Percentiles rank a stretch among this genome's conserved stretches.
Evolutionary conservation across 2,113 vertebrate species (phyloP).

Genomic region (Gymnorhina tibicen): DNA sequence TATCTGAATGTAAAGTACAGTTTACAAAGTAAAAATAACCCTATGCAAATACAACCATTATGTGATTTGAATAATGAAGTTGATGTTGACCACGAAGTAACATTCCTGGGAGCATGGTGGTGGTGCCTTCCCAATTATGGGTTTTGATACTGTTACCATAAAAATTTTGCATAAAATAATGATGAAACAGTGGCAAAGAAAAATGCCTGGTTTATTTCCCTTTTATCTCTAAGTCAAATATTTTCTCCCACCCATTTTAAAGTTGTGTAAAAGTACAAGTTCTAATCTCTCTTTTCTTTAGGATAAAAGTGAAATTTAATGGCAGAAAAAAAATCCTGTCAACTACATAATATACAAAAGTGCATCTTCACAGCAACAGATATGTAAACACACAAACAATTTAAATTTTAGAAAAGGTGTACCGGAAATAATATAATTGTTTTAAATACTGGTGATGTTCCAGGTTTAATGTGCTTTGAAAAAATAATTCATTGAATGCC

Average conservation of each 20-base stretch:
- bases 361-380: neutral
- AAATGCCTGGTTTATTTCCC: neutral
- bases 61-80: neutral
- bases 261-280: neutral
- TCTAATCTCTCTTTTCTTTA: neutral
- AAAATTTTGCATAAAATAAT: neutral
- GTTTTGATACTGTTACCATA: neutral
- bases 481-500: neutral
- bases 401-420: neutral
- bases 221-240: neutral
- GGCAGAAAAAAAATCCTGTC: neutral
- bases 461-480: neutral
- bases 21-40: neutral
- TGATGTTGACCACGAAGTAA: slow-evolving; percentile 3
- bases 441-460: neutral
- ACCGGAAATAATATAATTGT: neutral
- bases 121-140: neutral
- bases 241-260: neutral
- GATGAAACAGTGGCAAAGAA: neutral
- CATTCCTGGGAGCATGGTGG: neutral
- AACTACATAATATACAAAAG: neutral
- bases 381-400: neutral
- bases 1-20: neutral
- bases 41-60: neutral
- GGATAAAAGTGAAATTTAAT: neutral